Conservation (phyloP, 2,888 invertebrate genomes). For the Zelleria hepariella region DNA sequence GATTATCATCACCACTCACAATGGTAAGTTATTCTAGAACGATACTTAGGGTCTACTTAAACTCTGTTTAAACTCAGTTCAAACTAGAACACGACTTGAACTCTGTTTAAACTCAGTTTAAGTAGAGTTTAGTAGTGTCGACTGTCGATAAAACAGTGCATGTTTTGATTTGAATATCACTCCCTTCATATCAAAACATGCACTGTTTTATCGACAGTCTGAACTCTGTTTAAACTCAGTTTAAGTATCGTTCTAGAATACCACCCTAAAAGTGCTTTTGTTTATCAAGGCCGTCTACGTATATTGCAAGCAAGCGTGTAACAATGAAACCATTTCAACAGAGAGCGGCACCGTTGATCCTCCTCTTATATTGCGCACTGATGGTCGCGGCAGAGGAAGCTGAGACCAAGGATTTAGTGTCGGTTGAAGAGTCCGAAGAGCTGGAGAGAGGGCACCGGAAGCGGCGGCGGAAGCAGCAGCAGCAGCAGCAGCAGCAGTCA, state of each 20-base stretch:
- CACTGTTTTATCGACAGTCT: no score
- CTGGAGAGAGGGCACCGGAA: conserved; percentile 42
- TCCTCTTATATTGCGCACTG: conserved; percentile 29
- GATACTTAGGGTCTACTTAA: no score
- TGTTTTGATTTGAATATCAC: no score
- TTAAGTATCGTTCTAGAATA: no score
- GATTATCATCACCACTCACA: neutral
- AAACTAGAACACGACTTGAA: no score
- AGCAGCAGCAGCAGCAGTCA: conserved; percentile 32
- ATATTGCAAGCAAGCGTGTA: neutral
- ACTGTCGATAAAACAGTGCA: no score
- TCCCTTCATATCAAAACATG: no score
- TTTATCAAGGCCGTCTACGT: neutral
- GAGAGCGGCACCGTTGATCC: conserved; percentile 28
- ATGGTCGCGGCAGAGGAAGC: conserved; percentile 25
- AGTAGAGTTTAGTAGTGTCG: no score
- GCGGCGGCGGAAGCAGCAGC: conserved; percentile 46
- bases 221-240: no score
- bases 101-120: no score
- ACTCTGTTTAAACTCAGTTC: no score
- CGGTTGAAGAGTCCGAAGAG: conserved; percentile 29
- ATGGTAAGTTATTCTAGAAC: conserved; percentile 30
- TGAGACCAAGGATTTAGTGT: conserved; percentile 33
- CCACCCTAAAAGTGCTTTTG: no score
- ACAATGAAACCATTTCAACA: conserved; percentile 18